A percentile compares a stretch with the other conserved stretches of the same genome.
These are phyloP conservation scores for Meriones psammophilus DNA, from an alignment of 2,797 vertebrate species.

Conservation along the genomic window DNA sequence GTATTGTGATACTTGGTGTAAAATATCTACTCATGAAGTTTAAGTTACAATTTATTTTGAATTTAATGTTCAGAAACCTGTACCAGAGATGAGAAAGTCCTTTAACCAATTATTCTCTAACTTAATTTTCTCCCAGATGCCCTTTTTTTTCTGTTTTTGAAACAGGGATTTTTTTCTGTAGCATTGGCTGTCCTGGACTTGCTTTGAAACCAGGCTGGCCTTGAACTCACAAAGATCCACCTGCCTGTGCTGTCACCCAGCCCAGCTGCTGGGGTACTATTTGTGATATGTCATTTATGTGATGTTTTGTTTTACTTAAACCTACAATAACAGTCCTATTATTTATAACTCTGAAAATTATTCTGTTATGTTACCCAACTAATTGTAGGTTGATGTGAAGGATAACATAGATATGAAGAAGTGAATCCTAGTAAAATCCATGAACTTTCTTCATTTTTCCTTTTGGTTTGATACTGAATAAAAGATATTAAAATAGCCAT, in stretches of 20 bases:
- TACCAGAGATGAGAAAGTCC: neutral
- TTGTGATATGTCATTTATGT: neutral
- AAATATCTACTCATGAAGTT: neutral
- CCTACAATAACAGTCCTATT: neutral
- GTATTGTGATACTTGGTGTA: neutral
- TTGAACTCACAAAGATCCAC: too few relatives aligned
- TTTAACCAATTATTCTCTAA: neutral
- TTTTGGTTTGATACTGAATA: neutral
- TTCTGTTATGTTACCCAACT: neutral
- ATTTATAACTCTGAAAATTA: neutral
- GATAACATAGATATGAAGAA: neutral
- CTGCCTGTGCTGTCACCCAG: too few relatives aligned
- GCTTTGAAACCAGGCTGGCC: too few relatives aligned
- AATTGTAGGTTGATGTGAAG: neutral
- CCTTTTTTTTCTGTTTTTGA: too few relatives aligned
- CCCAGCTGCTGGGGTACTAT: neutral
- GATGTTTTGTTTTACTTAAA: neutral
- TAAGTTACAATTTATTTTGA: neutral
- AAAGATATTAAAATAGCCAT: neutral
- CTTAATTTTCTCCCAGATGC: neutral
- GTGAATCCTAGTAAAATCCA: neutral
- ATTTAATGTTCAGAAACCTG: neutral
- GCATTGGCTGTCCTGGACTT: too few relatives aligned
- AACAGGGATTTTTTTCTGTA: too few relatives aligned
- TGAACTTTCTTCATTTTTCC: neutral